Evolutionary conservation across 1,140 invertebrate genomes (phyloP), one percentile per base, ranked within the genome.

Genomic region (Pogonomyrmex californicus): DNA sequence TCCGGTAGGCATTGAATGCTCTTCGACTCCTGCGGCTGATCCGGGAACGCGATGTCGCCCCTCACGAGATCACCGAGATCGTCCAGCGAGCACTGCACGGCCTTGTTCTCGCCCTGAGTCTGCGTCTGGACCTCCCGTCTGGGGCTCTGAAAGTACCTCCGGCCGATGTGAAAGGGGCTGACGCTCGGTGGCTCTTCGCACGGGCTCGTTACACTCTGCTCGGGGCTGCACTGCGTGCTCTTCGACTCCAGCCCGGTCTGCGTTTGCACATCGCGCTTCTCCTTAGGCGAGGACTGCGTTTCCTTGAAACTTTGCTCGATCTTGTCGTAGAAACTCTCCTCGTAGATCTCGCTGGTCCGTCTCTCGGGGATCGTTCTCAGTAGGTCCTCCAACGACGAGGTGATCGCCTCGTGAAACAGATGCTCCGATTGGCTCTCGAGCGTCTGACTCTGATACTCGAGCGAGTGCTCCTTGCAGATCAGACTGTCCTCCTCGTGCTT

Each of bases 41-140:
- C 94, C 4, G 93, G 91, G 92, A 91, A 62, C 91, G 23, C 93
- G 23, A 23, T 23, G 5, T 92, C 91, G 66, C 87, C 58, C 1
- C 51, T 56, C 60, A 7, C 49, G 0, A 85, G 36, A 0, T 88
- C 47, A 1, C 90, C 88, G 0, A 95, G 44, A 38, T 94, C 93
- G 12, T 94, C 92, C 33, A 93, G 38, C 0, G 87, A 93, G 38
- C 94, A 95, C 85, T 95, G 94, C 1, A 94, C 93, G 7, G 91
- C 91, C 41, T 95, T 95, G 68, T 92, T 90, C 81, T 95, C 94
- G 0, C 93, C 94, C 30, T 94, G 93, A 0, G 94, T 95, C 44
- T 95, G 94, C 0, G 94, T 95, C 36, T 94, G 76, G 4, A 93
- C 94, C 56, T 94, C 94, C 12, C 83, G 91, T 6, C 86, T 87